Percentiles rank a stretch among this genome's conserved stretches.
phyloP scores from a whole-genome alignment of 2,797 vertebrate species.

The Ctenosaura bakeri region DNA sequence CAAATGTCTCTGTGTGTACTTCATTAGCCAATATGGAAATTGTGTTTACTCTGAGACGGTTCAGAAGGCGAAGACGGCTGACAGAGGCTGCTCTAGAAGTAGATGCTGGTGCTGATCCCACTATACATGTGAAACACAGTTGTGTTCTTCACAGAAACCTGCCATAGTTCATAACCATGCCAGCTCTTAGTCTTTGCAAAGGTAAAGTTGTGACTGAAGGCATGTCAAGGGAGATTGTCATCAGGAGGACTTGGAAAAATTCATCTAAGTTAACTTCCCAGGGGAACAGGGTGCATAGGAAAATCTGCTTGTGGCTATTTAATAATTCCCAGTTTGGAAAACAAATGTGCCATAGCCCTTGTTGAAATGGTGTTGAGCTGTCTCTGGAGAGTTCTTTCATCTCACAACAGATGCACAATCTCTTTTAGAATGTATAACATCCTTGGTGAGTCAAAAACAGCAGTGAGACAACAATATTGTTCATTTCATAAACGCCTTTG shows the following conservation, averaged over 20 bases:
- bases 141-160: conserved; percentile 14
- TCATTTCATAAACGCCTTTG: conserved; percentile 30
- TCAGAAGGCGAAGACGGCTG: conserved; percentile 24
- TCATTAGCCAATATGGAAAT: conserved; percentile 57
- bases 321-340: conserved; percentile 19
- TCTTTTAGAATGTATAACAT: conserved; percentile 32
- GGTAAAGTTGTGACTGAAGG: neutral
- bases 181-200: conserved; percentile 13
- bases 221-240: neutral
- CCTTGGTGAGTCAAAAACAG: conserved; percentile 47
- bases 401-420: conserved; percentile 32
- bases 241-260: neutral
- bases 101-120: conserved; percentile 28
- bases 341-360: conserved; percentile 22
- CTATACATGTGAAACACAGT: neutral
- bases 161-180: conserved; percentile 24
- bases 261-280: neutral
- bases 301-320: conserved; percentile 5
- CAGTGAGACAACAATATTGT: neutral
- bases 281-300: neutral
- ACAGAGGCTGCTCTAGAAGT: neutral
- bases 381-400: conserved; percentile 47
- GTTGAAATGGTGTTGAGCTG: neutral
- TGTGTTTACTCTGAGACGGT: neutral
- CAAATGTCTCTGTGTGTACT: conserved; percentile 48